Percentiles rank a stretch among this genome's conserved stretches.
These are phyloP conservation scores for Crocidura indochinensis DNA, from an alignment of 2,797 vertebrate species.

Conservation along the genomic window DNA sequence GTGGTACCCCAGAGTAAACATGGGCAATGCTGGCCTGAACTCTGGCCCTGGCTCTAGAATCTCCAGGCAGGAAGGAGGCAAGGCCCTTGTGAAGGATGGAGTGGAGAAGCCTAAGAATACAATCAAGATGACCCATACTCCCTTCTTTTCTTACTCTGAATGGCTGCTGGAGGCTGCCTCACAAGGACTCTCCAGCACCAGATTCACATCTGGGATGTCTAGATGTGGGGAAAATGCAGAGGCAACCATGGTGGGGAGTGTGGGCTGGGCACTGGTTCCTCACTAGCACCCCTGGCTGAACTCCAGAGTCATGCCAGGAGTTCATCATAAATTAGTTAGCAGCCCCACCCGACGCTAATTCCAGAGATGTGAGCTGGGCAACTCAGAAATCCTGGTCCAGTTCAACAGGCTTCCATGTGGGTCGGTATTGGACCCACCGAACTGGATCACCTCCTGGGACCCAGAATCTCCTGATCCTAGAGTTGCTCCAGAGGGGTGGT, in stretches of 20 bases:
- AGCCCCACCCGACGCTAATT: slow-evolving; percentile 40
- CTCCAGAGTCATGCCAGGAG: slow-evolving; percentile 48
- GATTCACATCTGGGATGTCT: too few species aligned
- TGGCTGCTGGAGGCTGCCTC: background rate
- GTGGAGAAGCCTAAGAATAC: too few species aligned
- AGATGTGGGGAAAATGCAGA: background rate
- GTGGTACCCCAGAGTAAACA: too few species aligned
- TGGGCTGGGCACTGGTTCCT: background rate
- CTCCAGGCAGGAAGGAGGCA: too few species aligned
- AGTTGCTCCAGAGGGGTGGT: background rate
- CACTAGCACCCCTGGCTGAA: background rate
- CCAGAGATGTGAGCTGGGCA: background rate
- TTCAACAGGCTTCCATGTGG: background rate
- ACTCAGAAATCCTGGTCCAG: background rate
- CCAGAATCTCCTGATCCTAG: background rate
- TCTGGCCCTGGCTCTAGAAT: too few species aligned
- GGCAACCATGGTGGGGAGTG: background rate
- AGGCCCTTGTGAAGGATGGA: background rate
- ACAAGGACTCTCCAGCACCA: too few species aligned
- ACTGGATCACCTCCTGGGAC: background rate
- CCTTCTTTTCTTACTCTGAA: slow-evolving; percentile 1
- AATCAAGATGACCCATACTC: too few species aligned
- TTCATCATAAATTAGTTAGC: slow-evolving; percentile 69
- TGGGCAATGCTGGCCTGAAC: too few species aligned
- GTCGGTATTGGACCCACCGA: background rate